A percentile compares a stretch with the other conserved stretches of the same genome.
Evolutionary conservation across 2,888 invertebrate species (phyloP).

Genomic region (Esperia sulphurella): DNA sequence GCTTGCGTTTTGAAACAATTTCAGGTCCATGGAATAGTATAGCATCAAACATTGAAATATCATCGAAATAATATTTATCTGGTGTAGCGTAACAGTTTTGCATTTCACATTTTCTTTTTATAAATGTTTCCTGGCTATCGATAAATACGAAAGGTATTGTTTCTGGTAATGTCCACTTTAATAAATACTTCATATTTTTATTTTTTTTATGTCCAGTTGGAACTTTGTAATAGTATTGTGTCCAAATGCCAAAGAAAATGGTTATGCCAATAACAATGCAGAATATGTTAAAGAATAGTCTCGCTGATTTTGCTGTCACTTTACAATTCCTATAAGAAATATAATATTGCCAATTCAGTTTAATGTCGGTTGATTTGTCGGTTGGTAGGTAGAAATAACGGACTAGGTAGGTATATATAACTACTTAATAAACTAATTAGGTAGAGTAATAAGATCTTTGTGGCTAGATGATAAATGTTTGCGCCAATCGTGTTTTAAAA

Average conservation of each 20-base stretch:
- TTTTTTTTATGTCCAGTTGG: neutral
- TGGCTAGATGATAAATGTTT: too few species aligned
- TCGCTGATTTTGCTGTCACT: neutral
- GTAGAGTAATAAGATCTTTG: too few species aligned
- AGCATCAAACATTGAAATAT: constrained; percentile 46
- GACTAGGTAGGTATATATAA: too few species aligned
- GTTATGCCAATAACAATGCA: neutral
- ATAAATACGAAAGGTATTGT: constrained; percentile 37
- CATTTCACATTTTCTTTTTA: constrained; percentile 38
- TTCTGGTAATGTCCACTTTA: constrained; percentile 37
- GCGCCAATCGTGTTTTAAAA: too few species aligned
- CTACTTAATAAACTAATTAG: too few species aligned
- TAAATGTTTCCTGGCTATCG: constrained; percentile 32
- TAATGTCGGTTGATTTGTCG: too few species aligned
- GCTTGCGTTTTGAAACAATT: constrained; percentile 17
- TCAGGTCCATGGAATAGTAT: constrained; percentile 50
- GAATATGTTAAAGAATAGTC: neutral
- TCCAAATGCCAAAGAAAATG: neutral
- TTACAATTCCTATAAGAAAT: neutral
- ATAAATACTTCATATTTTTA: constrained; percentile 33
- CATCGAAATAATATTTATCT: constrained; percentile 28
- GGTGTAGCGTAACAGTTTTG: constrained; percentile 52
- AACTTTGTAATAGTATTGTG: neutral
- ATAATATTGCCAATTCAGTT: too few species aligned
- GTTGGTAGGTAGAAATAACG: too few species aligned